Percentiles rank a stretch among this genome's conserved stretches.
Conservation (phyloP, 2,888 invertebrate genomes). For the Leucoma salicis region DNA sequence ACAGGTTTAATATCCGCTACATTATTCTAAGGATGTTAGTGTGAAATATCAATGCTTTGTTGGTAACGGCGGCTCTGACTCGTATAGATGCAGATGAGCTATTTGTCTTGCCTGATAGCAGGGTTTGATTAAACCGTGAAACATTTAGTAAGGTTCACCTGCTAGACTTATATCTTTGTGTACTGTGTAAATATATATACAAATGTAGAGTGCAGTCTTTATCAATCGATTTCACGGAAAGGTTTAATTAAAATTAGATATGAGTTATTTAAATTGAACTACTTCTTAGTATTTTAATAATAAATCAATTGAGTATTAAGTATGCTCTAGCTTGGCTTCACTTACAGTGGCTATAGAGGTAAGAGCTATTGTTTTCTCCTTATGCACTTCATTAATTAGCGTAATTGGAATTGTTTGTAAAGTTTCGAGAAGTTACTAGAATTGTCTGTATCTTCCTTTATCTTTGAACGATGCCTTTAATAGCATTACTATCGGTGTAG, state of each 20-base stretch:
- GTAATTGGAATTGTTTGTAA: no score
- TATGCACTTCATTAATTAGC: not conserved
- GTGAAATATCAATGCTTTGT: conserved; percentile 70
- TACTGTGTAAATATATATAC: not conserved
- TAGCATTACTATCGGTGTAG: not conserved
- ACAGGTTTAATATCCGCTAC: conserved; percentile 25
- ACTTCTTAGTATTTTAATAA: no score
- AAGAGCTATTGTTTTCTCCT: no score
- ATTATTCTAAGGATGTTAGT: conserved; percentile 46
- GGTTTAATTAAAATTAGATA: no score
- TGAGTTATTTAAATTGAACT: no score
- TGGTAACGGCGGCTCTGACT: conserved; percentile 64
- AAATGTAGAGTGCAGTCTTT: not conserved
- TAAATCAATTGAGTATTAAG: no score
- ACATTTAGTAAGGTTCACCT: conserved; percentile 71
- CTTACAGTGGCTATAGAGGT: no score
- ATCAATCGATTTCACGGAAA: no score
- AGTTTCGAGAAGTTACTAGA: no score
- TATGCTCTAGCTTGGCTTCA: no score
- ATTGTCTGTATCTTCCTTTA: no score
- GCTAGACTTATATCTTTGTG: conserved; percentile 33
- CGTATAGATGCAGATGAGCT: conserved; percentile 82
- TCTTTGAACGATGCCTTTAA: not conserved
- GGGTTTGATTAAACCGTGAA: conserved; percentile 80
- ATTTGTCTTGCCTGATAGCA: conserved; percentile 79